phyloP scores from a whole-genome alignment of 2,113 vertebrate genomes.

The Thymallus thymallus region DNA sequence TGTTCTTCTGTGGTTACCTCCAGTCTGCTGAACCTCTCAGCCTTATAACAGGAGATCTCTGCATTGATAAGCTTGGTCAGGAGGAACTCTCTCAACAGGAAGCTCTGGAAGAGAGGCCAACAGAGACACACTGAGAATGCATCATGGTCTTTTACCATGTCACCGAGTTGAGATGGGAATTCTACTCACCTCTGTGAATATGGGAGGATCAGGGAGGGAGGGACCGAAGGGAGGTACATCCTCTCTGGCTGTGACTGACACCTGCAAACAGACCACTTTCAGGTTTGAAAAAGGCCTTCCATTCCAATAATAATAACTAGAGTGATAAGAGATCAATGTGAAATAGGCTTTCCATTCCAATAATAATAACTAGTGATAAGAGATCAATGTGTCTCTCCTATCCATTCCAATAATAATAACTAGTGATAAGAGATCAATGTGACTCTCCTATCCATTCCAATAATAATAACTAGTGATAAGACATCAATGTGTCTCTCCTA shows the following conservation, averaged over 20 bases:
- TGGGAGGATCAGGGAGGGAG: slow-evolving; percentile 70
- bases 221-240: slow-evolving; percentile 76
- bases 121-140: neutral
- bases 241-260: slow-evolving; percentile 71
- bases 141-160: neutral
- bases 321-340: neutral
- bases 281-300: no score
- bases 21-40: slow-evolving; percentile 84
- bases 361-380: neutral
- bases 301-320: no score
- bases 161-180: neutral
- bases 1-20: slow-evolving; percentile 70
- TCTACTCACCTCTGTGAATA: slow-evolving; percentile 67
- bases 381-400: no score
- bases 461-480: neutral
- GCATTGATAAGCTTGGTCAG: slow-evolving; percentile 90
- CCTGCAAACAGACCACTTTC: slow-evolving; percentile 42
- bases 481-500: no score
- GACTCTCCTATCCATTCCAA: no score
- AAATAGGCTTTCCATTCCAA: no score
- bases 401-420: no score
- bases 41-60: slow-evolving; percentile 87
- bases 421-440: neutral
- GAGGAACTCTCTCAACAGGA: slow-evolving; percentile 84
- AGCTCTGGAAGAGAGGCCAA: slow-evolving; percentile 61